Percentiles rank a stretch among this genome's conserved stretches.
Evolutionary conservation across 1,140 invertebrate genomes (phyloP).

Genomic region (Mactra quadrangularis): DNA sequence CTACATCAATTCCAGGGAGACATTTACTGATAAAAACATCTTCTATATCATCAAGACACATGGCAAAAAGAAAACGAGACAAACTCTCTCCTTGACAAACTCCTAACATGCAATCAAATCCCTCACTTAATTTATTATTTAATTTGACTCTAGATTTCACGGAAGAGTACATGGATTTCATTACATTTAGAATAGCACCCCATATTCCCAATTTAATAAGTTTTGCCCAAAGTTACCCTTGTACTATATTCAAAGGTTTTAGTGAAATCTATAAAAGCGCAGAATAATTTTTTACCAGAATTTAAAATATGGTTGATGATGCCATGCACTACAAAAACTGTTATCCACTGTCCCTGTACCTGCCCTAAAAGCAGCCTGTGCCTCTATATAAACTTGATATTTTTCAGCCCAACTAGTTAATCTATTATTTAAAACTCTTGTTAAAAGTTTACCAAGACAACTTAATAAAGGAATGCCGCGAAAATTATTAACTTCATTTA

Average conservation of each 20-base stretch:
- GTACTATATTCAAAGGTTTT: conserved; percentile 48
- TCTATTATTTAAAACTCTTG: conserved; percentile 51
- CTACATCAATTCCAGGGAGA: conserved; percentile 25
- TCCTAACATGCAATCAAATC: conserved; percentile 33
- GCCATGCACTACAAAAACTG: conserved; percentile 42
- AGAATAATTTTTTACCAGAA: neutral
- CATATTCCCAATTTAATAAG: conserved; percentile 12
- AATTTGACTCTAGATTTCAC: too few species aligned
- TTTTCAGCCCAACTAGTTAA: conserved; percentile 24
- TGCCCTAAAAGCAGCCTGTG: conserved; percentile 21
- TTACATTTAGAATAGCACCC: conserved; percentile 33
- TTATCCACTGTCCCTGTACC: neutral
- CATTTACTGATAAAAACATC: conserved; percentile 14
- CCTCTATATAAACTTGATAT: conserved; percentile 16
- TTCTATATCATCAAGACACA: conserved; percentile 51
- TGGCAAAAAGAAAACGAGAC: conserved; percentile 64
- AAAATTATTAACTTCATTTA: conserved; percentile 32
- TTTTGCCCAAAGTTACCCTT: conserved; percentile 35
- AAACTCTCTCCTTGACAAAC: conserved; percentile 62
- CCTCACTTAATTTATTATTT: too few species aligned
- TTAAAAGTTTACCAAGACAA: conserved; percentile 34
- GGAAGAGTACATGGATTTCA: conserved; percentile 41
- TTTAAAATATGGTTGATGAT: conserved; percentile 14
- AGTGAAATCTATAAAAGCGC: conserved; percentile 42
- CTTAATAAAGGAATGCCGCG: conserved; percentile 38